Evolutionary conservation across 1,140 invertebrate species (phyloP).

Genomic region (Linepithema humile): DNA sequence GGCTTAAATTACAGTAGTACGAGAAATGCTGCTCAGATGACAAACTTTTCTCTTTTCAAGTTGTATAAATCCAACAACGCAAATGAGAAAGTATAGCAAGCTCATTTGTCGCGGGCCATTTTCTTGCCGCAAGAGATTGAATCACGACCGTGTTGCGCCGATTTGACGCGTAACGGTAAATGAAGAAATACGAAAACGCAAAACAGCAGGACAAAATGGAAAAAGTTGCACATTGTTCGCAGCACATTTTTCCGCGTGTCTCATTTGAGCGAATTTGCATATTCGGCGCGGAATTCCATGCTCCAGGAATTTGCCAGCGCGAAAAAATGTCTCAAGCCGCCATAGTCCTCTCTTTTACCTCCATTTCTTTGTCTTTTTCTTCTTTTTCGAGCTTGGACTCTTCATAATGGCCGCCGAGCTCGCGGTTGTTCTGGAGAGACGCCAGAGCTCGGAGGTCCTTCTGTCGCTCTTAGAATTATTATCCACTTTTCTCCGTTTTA

Average conservation of each 20-base stretch:
- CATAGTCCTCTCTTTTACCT: constrained; percentile 1
- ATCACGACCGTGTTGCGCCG: constrained; percentile 8
- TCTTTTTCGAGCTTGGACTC: constrained; percentile 14
- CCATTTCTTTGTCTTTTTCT: neutral
- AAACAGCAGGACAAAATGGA: constrained; percentile 23
- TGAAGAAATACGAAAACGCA: constrained; percentile 8
- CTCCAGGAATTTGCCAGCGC: constrained; percentile 30
- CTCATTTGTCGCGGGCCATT: constrained; percentile 9
- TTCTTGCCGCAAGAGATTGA: constrained; percentile 8
- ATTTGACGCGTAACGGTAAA: constrained; percentile 26
- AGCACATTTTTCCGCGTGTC: constrained; percentile 1
- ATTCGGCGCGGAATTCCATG: constrained; percentile 26
- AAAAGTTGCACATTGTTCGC: constrained; percentile 42
- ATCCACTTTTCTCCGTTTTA: constrained; percentile 51
- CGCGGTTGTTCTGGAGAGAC: constrained; percentile 42
- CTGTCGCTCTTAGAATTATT: constrained; percentile 53
- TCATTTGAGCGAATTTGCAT: constrained; percentile 30
- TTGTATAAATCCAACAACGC: constrained; percentile 17
- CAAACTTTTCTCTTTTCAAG: constrained; percentile 28
- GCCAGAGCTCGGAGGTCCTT: constrained; percentile 35
- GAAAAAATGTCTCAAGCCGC: constrained; percentile 32
- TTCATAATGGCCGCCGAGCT: constrained; percentile 33
- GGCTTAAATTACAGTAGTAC: neutral
- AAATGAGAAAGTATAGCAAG: constrained; percentile 37
- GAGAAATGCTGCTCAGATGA: neutral